Evolutionary conservation across 2,113 vertebrate genomes (phyloP).

Genomic region (Diadophis punctatus): DNA sequence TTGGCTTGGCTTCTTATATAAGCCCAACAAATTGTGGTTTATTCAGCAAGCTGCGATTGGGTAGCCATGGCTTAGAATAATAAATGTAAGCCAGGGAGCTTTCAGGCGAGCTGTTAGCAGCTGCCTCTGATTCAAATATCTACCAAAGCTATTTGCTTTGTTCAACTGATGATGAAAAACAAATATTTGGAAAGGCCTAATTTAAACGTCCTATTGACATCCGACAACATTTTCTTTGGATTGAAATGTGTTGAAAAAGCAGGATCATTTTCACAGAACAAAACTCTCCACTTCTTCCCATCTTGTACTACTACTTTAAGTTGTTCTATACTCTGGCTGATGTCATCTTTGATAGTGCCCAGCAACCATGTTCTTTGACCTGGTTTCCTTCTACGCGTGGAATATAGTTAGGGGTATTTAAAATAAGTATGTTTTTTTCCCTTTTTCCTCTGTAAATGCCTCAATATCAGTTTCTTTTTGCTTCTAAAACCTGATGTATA

Average conservation of each 20-base stretch:
- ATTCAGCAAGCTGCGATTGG: not conserved
- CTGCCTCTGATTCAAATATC: not conserved
- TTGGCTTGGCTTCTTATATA: not conserved
- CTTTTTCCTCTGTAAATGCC: not conserved
- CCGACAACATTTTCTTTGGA: not conserved
- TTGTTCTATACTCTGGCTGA: not conserved
- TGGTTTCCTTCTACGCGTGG: not conserved
- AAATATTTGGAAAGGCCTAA: not conserved
- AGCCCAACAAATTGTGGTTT: not conserved
- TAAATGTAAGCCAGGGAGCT: not conserved
- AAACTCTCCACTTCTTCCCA: not conserved
- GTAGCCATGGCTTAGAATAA: not conserved
- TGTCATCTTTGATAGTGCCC: not conserved
- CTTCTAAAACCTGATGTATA: slow-evolving; percentile 5
- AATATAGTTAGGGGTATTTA: slow-evolving; percentile 32
- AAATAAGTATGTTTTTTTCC: not conserved
- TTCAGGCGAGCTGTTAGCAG: not conserved
- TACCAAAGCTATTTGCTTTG: not conserved
- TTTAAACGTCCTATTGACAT: not conserved
- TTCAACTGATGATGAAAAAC: not conserved
- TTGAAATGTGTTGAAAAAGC: slow-evolving; percentile 10
- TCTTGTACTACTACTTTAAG: not conserved
- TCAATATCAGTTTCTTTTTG: not conserved
- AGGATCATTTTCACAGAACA: not conserved
- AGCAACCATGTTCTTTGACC: not conserved